These are phyloP conservation scores for Otolemur crassicaudatus DNA, from an alignment of 2,797 vertebrate species.

Conservation along the genomic window DNA sequence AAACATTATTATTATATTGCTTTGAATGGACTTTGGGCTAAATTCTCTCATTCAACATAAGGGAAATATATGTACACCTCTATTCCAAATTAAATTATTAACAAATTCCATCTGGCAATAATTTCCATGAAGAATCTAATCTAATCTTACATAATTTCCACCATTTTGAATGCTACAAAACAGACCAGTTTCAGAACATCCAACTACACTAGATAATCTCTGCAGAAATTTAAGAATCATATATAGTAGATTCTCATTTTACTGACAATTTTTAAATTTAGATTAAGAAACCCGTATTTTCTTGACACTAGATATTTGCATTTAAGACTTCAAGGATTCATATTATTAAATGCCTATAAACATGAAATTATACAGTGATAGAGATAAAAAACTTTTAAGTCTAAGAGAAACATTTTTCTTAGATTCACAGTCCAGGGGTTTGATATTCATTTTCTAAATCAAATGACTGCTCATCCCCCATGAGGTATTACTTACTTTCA, in stretches of 20 bases:
- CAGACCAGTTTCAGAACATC: background rate
- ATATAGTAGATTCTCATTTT: background rate
- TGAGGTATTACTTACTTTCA: constrained; percentile 56
- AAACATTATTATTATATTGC: constrained; percentile 18
- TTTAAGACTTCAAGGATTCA: constrained; percentile 42
- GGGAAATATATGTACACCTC: background rate
- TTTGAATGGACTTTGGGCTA: constrained; percentile 40
- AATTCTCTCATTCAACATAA: constrained; percentile 5
- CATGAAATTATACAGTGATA: constrained; percentile 58
- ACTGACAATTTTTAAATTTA: constrained; percentile 49
- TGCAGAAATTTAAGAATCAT: constrained; percentile 23
- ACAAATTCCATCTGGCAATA: constrained; percentile 11
- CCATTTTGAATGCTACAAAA: constrained; percentile 27
- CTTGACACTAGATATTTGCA: constrained; percentile 30
- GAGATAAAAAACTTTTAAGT: constrained; percentile 22
- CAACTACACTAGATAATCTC: constrained; percentile 30
- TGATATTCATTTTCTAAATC: constrained; percentile 63
- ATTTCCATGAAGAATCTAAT: constrained; percentile 11
- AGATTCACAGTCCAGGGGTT: background rate
- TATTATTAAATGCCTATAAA: constrained; percentile 56
- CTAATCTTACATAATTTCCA: constrained; percentile 21
- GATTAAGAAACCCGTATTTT: constrained; percentile 34
- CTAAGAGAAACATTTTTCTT: constrained; percentile 55
- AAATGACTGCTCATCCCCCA: constrained; percentile 47
- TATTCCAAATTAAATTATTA: constrained; percentile 46